Conservation (phyloP, 2,113 vertebrate species). For the Semicossyphus pulcher region DNA sequence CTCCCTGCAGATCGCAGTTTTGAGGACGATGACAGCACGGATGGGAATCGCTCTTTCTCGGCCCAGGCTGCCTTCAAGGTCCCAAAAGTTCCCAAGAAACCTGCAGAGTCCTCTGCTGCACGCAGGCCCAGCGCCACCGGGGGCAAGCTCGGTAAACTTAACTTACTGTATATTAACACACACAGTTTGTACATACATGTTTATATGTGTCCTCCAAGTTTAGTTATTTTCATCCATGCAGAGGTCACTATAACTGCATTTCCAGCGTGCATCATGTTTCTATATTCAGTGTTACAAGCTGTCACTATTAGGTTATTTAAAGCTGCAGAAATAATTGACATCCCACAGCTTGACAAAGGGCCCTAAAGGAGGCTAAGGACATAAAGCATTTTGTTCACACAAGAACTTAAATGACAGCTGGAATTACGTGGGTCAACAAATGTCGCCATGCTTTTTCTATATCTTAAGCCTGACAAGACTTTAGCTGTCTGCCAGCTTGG, state of each 20-base stretch:
- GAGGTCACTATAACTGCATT: neutral
- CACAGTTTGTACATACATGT: neutral
- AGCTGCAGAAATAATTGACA: neutral
- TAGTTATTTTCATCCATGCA: neutral
- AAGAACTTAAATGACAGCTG: too few species aligned
- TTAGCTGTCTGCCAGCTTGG: too few species aligned
- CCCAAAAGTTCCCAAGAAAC: constrained; percentile 92
- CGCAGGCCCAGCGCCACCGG: constrained; percentile 90
- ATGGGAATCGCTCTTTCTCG: constrained; percentile 93
- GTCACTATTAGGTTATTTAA: neutral
- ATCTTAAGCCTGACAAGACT: too few species aligned
- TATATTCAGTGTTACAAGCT: neutral
- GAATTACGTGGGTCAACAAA: too few species aligned
- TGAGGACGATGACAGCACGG: constrained; percentile 97
- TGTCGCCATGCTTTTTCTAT: too few species aligned
- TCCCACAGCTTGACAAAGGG: neutral
- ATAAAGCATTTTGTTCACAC: neutral
- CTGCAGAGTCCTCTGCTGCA: constrained; percentile 84
- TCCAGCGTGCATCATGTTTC: neutral
- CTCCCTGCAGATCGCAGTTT: constrained; percentile 93
- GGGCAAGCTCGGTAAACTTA: constrained; percentile 89
- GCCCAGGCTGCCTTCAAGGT: constrained; percentile 94
- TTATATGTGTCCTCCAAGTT: neutral
- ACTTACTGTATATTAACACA: neutral
- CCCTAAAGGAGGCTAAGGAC: neutral